These are phyloP conservation scores for Antheraea yamamai DNA, from an alignment of 2,888 invertebrate species.

Conservation along the genomic window DNA sequence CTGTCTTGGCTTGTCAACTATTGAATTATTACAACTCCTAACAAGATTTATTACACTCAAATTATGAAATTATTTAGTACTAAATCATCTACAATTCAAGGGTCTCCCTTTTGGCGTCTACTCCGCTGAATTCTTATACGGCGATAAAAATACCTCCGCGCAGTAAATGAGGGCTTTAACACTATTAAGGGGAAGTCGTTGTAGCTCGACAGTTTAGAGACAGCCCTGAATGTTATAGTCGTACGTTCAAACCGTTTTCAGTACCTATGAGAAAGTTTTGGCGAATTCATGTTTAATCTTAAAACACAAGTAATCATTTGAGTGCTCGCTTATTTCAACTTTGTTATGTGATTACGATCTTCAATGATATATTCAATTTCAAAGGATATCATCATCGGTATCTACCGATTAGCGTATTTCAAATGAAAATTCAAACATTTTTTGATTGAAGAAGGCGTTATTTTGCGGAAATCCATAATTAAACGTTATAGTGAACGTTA, in stretches of 20 bases:
- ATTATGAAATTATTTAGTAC: conserved; percentile 26
- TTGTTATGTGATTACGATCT: not conserved
- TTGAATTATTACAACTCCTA: conserved; percentile 3
- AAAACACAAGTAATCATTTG: not conserved
- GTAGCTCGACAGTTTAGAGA: not conserved
- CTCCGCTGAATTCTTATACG: conserved; percentile 10
- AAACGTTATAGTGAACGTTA: too few relatives aligned
- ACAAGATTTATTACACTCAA: conserved; percentile 32
- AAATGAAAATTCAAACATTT: too few relatives aligned
- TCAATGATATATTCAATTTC: not conserved
- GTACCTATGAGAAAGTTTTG: not conserved
- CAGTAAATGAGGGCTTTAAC: conserved; percentile 56
- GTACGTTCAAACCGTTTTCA: conserved; percentile 46
- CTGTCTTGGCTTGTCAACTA: not conserved
- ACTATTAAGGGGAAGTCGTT: conserved; percentile 37
- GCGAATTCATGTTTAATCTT: not conserved
- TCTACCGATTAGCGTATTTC: too few relatives aligned
- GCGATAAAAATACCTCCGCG: conserved; percentile 76
- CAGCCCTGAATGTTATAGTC: conserved; percentile 4
- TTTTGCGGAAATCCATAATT: too few relatives aligned
- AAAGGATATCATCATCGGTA: not conserved
- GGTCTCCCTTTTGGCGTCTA: not conserved
- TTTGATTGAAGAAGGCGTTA: too few relatives aligned
- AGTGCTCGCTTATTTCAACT: too few relatives aligned
- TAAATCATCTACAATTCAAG: conserved; percentile 6